phyloP scores from a whole-genome alignment of 2,797 vertebrate genomes.

The Poeciliopsis turneri region DNA sequence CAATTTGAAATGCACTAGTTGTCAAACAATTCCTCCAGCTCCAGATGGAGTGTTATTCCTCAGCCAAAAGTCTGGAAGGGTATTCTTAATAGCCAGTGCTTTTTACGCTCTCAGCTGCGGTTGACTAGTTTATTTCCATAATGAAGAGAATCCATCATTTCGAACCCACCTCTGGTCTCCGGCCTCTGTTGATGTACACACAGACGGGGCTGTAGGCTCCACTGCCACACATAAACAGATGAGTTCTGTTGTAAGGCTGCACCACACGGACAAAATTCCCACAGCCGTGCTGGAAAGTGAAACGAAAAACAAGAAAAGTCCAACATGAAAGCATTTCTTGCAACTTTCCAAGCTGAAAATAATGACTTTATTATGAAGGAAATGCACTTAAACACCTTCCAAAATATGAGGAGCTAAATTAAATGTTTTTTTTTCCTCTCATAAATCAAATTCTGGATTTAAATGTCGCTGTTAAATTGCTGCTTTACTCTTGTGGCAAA shows the following conservation, averaged over 20 bases:
- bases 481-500: neutral
- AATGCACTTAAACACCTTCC: neutral
- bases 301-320: slow-evolving; percentile 15
- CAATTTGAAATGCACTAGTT: neutral
- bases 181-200: slow-evolving; percentile 91
- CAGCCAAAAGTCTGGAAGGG: neutral
- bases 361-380: neutral
- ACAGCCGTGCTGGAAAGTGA: slow-evolving; percentile 88
- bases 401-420: neutral
- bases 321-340: neutral
- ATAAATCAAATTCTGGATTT: neutral
- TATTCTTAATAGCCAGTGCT: neutral
- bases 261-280: slow-evolving; percentile 96
- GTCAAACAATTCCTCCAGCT: slow-evolving; percentile 1
- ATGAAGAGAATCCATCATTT: slow-evolving; percentile 8
- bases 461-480: neutral
- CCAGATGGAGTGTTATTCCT: neutral
- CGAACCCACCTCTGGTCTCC: slow-evolving; percentile 88
- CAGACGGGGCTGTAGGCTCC: slow-evolving; percentile 97
- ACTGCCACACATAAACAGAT: slow-evolving; percentile 95
- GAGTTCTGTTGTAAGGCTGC: slow-evolving; percentile 94
- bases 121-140: slow-evolving; percentile 25
- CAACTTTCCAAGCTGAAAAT: neutral
- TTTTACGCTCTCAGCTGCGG: neutral
- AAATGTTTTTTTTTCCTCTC: neutral